These are phyloP conservation scores for Acrossocheilus wenchowensis DNA, from an alignment of 2,797 vertebrate genomes.

Conservation along the genomic window DNA sequence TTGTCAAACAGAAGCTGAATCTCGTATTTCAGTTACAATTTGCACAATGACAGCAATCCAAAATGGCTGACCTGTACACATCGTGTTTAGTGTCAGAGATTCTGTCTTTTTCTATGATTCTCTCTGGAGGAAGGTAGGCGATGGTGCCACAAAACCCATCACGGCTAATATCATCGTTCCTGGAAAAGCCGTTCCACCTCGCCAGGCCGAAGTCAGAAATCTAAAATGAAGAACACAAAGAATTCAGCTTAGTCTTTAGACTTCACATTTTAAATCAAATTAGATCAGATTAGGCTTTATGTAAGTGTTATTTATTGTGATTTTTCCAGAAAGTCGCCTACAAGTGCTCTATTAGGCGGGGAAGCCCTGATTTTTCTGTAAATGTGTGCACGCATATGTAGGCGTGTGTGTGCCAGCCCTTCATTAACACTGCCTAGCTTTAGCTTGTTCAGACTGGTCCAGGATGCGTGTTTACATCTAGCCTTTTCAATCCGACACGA, in stretches of 20 bases:
- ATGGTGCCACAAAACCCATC: conserved; percentile 97
- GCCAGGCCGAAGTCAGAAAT: conserved; percentile 98
- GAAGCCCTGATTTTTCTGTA: conserved; percentile 41
- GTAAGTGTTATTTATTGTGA: background rate
- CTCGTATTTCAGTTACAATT: background rate
- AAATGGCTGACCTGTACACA: conserved; percentile 88
- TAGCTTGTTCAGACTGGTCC: conserved; percentile 78
- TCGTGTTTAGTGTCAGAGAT: conserved; percentile 97
- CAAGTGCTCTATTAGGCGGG: background rate
- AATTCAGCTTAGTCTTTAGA: background rate
- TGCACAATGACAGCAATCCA: background rate
- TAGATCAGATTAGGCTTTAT: background rate
- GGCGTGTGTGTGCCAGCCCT: conserved; percentile 57
- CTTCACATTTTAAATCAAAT: background rate
- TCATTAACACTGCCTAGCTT: conserved; percentile 65
- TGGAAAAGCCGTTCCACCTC: conserved; percentile 93
- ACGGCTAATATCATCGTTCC: conserved; percentile 92
- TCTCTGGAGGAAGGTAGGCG: conserved; percentile 95
- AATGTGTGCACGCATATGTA: conserved; percentile 42
- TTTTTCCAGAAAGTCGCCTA: conserved; percentile 31
- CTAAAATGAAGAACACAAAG: conserved; percentile 67
- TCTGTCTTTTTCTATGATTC: conserved; percentile 93
- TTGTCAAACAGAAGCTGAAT: background rate
- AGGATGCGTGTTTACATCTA: conserved; percentile 78
- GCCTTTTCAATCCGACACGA: conserved; percentile 66